A percentile compares a stretch with the other conserved stretches of the same genome.
Conservation (phyloP, 2,797 vertebrate genomes). For the Taeniopygia guttata region DNA sequence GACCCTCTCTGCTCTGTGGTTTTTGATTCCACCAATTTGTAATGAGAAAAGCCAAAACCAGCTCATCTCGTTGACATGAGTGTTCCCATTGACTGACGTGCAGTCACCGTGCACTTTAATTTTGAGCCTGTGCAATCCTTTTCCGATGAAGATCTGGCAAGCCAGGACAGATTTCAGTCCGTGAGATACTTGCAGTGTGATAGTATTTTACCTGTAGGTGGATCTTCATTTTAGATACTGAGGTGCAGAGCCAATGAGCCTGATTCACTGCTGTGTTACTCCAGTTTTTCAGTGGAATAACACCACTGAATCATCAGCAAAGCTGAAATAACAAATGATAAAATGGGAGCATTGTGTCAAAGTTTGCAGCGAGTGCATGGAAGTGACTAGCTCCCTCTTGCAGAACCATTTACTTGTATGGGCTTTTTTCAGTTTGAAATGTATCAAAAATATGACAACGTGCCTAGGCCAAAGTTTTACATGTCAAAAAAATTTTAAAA, state of each 20-base stretch:
- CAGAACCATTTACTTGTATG: neutral
- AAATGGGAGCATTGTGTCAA: constrained; percentile 1
- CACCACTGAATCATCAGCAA: constrained; percentile 43
- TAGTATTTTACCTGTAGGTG: constrained; percentile 21
- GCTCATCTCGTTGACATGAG: neutral
- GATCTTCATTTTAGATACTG: constrained; percentile 11
- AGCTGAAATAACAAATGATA: constrained; percentile 7
- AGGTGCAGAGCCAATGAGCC: neutral
- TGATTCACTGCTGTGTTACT: neutral
- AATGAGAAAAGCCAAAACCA: constrained; percentile 13
- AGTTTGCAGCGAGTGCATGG: neutral
- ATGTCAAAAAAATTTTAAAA: neutral
- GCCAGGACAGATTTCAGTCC: constrained; percentile 16
- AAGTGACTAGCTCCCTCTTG: neutral
- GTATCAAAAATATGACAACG: neutral
- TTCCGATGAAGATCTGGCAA: constrained; percentile 35
- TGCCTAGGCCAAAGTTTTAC: neutral
- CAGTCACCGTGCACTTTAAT: neutral
- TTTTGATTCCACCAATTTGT: neutral
- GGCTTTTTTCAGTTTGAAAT: neutral
- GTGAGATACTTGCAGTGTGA: neutral
- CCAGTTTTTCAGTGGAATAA: neutral
- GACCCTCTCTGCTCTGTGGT: neutral
- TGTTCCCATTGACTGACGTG: neutral
- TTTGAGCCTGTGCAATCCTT: neutral